Evolutionary conservation across 2,113 vertebrate genomes (phyloP), one percentile per base, ranked within the genome.

Genomic region (Podiceps cristatus): DNA sequence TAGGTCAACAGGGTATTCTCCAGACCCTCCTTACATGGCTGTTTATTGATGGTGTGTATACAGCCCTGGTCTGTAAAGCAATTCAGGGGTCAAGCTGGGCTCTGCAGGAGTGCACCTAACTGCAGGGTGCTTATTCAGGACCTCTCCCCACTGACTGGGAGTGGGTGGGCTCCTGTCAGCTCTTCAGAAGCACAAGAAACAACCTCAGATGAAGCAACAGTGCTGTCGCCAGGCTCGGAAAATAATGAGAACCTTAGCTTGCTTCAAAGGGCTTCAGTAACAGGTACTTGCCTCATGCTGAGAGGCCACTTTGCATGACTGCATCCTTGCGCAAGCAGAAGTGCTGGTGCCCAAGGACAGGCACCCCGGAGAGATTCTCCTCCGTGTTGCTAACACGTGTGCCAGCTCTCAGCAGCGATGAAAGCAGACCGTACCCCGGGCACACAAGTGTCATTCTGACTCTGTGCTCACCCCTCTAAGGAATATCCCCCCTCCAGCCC

Each of bases 341-440:
- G 44, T 25, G 49, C 35, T n/a, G 53, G 2, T 59, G 53, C 7
- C 67, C 33, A 15, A 59, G 63, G 69, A 79, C 33, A 75, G 67
- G 58, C 62, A 88, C 9, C 25, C 49, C 71, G 28, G n/a, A 52
- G 72, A 91, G 53, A 35, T 44, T 53, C 18, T 25, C 27, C 13
- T 47, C 44, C 0, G 2, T 20, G 58, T 1, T 37, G 28, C 86
- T 86, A 58, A 37, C 18, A 16, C 3, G 0, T 19, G 8, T 72
- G 68, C 52, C 53, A 25, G 22, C 1, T 0, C 53, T 40, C 58
- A 52, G 53, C n/a, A 55, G n/a, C 2, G 2, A 25, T 55, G 58
- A 69, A 55, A 86, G 20, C 50, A 78, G 37, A 50, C 7, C 4
- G 3, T 16, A 50, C 5, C 60, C 53, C 0, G 0, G 55, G 25